Evolutionary conservation across 2,888 invertebrate species (phyloP).

Genomic region (Beris chalybata): DNA sequence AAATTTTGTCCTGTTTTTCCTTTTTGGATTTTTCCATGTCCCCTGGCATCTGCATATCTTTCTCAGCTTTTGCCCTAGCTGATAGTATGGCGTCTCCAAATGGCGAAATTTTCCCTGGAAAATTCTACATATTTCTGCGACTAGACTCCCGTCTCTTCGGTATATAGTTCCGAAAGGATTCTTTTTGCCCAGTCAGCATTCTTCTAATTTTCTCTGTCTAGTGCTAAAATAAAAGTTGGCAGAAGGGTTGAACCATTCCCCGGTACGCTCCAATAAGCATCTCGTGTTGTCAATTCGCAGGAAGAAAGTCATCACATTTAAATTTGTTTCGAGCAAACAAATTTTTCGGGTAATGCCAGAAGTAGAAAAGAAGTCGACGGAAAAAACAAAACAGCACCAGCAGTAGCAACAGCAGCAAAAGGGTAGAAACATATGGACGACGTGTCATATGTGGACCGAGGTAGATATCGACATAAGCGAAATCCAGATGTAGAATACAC

Average conservation of each 20-base stretch:
- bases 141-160: conserved; percentile 25
- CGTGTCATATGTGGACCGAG: conserved; percentile 2
- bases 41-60: conserved; percentile 26
- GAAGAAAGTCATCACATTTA: conserved; percentile 27
- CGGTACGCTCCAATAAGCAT: conserved; percentile 22
- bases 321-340: conserved; percentile 19
- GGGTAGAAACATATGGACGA: background rate
- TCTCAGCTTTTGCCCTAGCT: conserved; percentile 1
- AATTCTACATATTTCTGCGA: conserved; percentile 29
- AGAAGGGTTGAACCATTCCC: conserved; percentile 5
- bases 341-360: background rate
- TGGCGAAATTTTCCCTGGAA: conserved; percentile 11
- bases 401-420: background rate
- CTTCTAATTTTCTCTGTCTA: conserved; percentile 38
- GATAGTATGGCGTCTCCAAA: background rate
- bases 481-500: conserved; percentile 12
- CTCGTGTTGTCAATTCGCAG: conserved; percentile 9
- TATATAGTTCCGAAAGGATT: conserved; percentile 7
- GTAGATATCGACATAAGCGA: background rate
- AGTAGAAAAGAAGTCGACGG: background rate
- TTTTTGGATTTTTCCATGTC: conserved; percentile 1
- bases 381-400: no score
- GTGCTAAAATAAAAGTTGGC: conserved; percentile 22
- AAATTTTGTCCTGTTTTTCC: background rate
- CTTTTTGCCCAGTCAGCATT: conserved; percentile 39